These are phyloP conservation scores for Stichodactyla mertensii DNA, from an alignment of 64 coral and sea anemone genomes.

Conservation along the genomic window DNA sequence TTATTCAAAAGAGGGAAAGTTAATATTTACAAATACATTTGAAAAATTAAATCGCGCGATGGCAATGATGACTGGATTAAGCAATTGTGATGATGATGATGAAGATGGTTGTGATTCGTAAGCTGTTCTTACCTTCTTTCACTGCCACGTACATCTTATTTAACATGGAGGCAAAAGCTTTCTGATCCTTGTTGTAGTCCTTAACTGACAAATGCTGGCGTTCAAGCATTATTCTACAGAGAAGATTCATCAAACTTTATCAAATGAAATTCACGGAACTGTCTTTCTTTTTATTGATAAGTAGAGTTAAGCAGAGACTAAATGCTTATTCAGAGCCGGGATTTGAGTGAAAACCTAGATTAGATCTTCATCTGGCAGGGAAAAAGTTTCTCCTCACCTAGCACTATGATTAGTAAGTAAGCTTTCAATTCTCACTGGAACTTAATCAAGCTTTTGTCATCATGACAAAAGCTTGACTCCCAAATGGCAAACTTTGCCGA, in stretches of 20 bases:
- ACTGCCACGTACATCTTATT: slow-evolving; percentile 89
- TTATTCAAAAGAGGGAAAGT: background rate
- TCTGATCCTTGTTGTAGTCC: slow-evolving; percentile 91
- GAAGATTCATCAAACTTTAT: background rate
- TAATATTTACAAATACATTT: background rate
- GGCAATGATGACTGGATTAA: background rate
- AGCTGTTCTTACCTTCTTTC: slow-evolving; percentile 61
- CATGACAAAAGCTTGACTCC: too few species aligned
- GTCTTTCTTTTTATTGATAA: too few species aligned
- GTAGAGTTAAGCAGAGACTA: too few species aligned
- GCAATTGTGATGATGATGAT: background rate
- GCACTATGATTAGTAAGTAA: too few species aligned
- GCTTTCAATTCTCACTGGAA: background rate
- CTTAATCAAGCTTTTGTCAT: background rate
- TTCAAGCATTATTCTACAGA: slow-evolving; percentile 81
- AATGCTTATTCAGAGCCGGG: too few species aligned
- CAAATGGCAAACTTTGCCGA: too few species aligned
- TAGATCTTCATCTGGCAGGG: too few species aligned
- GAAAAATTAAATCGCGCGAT: too few species aligned
- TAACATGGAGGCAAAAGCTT: slow-evolving; percentile 88
- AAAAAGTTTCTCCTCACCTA: too few species aligned
- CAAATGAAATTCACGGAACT: too few species aligned
- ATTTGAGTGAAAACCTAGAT: too few species aligned
- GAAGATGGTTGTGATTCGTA: background rate
- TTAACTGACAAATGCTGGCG: slow-evolving; percentile 60